A percentile compares a stretch with the other conserved stretches of the same genome.
phyloP scores from a whole-genome alignment of 1,140 invertebrate species.

The Pinna nobilis region DNA sequence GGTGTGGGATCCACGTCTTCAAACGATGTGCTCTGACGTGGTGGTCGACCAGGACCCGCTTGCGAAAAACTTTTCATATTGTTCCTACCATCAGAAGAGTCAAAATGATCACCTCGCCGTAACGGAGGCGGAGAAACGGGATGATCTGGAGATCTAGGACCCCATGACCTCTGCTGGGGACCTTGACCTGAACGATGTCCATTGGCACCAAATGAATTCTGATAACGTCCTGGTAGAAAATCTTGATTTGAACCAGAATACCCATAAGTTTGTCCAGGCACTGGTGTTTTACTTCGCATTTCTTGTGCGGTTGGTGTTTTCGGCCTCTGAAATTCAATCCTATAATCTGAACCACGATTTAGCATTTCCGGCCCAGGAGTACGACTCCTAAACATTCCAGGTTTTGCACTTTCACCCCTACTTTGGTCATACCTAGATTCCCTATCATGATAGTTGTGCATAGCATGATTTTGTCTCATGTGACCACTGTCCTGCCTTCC shows the following conservation, averaged over 20 bases:
- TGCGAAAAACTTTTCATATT: slow-evolving; percentile 42
- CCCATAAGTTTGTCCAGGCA: slow-evolving; percentile 46
- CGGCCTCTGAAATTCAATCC: slow-evolving; percentile 58
- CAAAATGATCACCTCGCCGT: slow-evolving; percentile 24
- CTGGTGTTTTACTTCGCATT: slow-evolving; percentile 66
- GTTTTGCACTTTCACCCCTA: slow-evolving; percentile 53
- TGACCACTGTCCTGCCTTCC: slow-evolving; percentile 11
- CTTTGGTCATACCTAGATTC: too few relatives aligned
- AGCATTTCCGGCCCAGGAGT: slow-evolving; percentile 74
- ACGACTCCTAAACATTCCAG: slow-evolving; percentile 69
- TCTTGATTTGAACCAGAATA: slow-evolving; percentile 46
- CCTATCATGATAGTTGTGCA: slow-evolving; percentile 54
- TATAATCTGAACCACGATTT: slow-evolving; percentile 53
- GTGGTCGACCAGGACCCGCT: slow-evolving; percentile 55
- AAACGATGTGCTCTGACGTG: slow-evolving; percentile 82
- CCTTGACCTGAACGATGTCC: slow-evolving; percentile 33
- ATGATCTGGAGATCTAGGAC: slow-evolving; percentile 27
- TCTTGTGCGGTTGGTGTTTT: slow-evolving; percentile 72
- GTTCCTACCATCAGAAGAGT: slow-evolving; percentile 28
- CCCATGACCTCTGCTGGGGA: slow-evolving; percentile 33
- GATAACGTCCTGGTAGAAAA: slow-evolving; percentile 46
- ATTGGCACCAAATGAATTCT: slow-evolving; percentile 44
- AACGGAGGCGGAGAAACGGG: slow-evolving; percentile 37
- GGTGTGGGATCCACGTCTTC: slow-evolving; percentile 77
- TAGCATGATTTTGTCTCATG: slow-evolving; percentile 43